phyloP scores from a whole-genome alignment of 2,797 vertebrate species.

The Semaprochilodus insignis region DNA sequence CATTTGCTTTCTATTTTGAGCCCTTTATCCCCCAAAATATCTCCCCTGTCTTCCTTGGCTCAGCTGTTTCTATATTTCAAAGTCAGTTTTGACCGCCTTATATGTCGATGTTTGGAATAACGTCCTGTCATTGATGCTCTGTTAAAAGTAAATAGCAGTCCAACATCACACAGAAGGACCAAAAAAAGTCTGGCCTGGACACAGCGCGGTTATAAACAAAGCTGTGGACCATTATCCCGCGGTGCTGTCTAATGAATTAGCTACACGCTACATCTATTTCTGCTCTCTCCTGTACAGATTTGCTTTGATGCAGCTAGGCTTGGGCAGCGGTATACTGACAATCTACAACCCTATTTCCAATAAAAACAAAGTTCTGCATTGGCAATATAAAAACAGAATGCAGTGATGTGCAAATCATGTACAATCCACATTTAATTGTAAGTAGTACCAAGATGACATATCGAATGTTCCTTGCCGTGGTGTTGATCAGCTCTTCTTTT shows the following conservation, averaged over 20 bases:
- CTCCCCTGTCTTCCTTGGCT: not conserved
- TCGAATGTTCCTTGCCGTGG: no score
- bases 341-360: no score
- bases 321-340: not conserved
- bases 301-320: not conserved
- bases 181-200: slow-evolving; percentile 18
- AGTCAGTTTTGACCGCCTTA: slow-evolving; percentile 14
- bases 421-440: no score
- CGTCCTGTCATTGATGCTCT: slow-evolving; percentile 22
- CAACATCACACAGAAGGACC: slow-evolving; percentile 34
- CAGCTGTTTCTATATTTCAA: slow-evolving; percentile 4
- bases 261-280: slow-evolving; percentile 29
- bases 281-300: not conserved
- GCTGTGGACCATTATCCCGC: slow-evolving; percentile 35
- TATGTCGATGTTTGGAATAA: slow-evolving; percentile 52
- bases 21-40: not conserved
- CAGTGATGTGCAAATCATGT: no score
- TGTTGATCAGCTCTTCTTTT: no score
- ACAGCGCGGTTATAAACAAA: slow-evolving; percentile 45
- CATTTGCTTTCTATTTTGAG: not conserved
- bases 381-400: no score
- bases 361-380: no score
- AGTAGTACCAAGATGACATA: no score
- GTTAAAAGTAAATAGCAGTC: slow-evolving; percentile 44
- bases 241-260: slow-evolving; percentile 41